Evolutionary conservation across 1,140 invertebrate genomes (phyloP), one percentile per base, ranked within the genome.

Genomic region (Tetraneura akinire): DNA sequence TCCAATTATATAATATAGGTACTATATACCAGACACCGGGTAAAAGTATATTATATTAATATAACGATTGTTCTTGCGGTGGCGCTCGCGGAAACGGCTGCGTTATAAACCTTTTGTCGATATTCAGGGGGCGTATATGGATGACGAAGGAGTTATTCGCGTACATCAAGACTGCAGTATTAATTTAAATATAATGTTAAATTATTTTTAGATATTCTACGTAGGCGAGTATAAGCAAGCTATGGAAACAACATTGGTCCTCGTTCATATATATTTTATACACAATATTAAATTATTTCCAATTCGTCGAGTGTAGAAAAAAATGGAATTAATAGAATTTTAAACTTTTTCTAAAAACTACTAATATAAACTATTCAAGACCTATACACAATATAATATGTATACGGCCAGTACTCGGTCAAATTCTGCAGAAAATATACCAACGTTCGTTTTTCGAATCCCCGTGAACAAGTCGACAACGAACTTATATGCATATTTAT

Each of bases 81-180:
- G 23, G 62, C 32, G 62, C 29, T 66, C 18, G 32, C 18, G 62
- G 62, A 18, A 14, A 23, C 57, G 55, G 26, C 23, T 60, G 26
- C 13, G 60, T 37, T 8, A n/a, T n/a, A 37, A 37, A 37, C 3
- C 8, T 3, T 37, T 4, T 37, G 32, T 37, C 32, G 26, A 62
- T 62, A 37, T 21, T 47, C 66, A n/a, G 37, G 21, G 66, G 66
- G 66, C 66, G 66, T 70, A 70, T 70, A 70, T 70, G 37, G 66
- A 70, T 70, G 66, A 62, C 60, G 60, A 62, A 62, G 57, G 57
- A 16, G 26, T 37, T 60, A 60, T 60, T 60, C 57, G 57, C 57
- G 26, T 60, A 60, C 26, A 60, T 60, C 16, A 26, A 60, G 14
- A 8, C 57, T 60, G 57, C 21, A 14, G n/a, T n/a, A 13, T 21